Evolutionary conservation across 2,888 invertebrate species (phyloP).

Genomic region (Scotopteryx bipunctaria): DNA sequence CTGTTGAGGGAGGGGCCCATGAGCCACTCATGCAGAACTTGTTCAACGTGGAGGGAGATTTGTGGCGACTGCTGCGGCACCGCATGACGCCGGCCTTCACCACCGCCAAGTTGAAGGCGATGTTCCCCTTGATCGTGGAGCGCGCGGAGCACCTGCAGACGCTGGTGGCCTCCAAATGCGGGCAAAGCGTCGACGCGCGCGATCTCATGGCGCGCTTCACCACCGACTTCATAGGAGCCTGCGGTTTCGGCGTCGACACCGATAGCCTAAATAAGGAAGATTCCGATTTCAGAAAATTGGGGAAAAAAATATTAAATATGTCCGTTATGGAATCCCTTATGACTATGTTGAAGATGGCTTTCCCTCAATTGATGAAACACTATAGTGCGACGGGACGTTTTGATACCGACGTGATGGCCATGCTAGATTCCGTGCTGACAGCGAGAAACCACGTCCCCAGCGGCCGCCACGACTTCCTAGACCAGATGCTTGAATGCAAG

Average conservation of each 20-base stretch:
- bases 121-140: slow-evolving; percentile 43
- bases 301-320: not conserved
- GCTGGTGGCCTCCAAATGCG: slow-evolving; percentile 40
- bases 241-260: slow-evolving; percentile 43
- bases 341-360: not conserved
- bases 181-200: slow-evolving; percentile 49
- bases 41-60: slow-evolving; percentile 59
- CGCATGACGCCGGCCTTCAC: slow-evolving; percentile 14
- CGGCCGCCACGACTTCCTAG: slow-evolving; percentile 58
- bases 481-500: slow-evolving; percentile 53
- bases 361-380: slow-evolving; percentile 3
- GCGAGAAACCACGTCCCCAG: slow-evolving; percentile 51
- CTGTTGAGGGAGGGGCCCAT: not conserved
- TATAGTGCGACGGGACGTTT: not conserved
- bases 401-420: not conserved
- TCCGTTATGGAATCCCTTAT: not conserved
- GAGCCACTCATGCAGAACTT: slow-evolving; percentile 43
- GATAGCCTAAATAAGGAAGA: slow-evolving; percentile 6
- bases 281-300: slow-evolving; percentile 3
- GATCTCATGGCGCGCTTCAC: slow-evolving; percentile 65
- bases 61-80: slow-evolving; percentile 30
- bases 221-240: slow-evolving; percentile 61
- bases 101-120: slow-evolving; percentile 7
- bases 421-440: slow-evolving; percentile 2
- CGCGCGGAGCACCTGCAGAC: slow-evolving; percentile 53